Base-by-base conservation (phyloP, 2,888 invertebrate species). In the Copidosoma aretas region DNA sequence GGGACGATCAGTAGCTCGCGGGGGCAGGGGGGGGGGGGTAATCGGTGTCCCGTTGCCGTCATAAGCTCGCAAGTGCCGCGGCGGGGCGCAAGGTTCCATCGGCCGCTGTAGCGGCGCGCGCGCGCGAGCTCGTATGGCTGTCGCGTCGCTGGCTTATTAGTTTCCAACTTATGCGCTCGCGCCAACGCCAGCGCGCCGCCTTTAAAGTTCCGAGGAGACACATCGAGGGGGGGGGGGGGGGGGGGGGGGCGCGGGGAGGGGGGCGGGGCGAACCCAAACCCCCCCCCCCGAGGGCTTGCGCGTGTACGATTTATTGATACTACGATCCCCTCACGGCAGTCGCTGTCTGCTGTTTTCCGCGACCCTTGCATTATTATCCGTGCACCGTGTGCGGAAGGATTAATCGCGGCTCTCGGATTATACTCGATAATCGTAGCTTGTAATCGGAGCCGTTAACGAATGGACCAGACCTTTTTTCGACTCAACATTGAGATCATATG, bases 101-200 rank as follows among this genome's bases (percentile, higher is more conserved):
- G n/a, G 25, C 10, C 58, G 41, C 25, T n/a, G n/a, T n/a, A n/a
- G 39, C 53, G 53, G 19, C 53, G 24, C 53, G 3, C 21, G 8
- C 22, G 15, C 32, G 25, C 19, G 21, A 17, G 41, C 58, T 41
- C 58, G 41, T 58, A 19, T 58, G 58, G 58, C 41, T 72, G 64
- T 61, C 65, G 64, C 64, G 64, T 60, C 64, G 61, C 32, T 8
- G 60, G 77, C 80, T 81, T 81, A 81, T 81, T 81, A 81, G 81
- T 81, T 81, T 79, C 75, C 75, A 81, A 81, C 80, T 81, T 78
- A 76, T 76, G 77, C 77, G 73, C 73, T 39, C n/a, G n/a, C n/a
- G n/a, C n/a, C n/a, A n/a, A n/a, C n/a, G n/a, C 10, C n/a, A 21
- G 32, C 12, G 32, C 46, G 39, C 74, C 60, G 74, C 74, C 75